phyloP scores from a whole-genome alignment of 2,888 invertebrate species.

The Drosophila vallismaia region DNA sequence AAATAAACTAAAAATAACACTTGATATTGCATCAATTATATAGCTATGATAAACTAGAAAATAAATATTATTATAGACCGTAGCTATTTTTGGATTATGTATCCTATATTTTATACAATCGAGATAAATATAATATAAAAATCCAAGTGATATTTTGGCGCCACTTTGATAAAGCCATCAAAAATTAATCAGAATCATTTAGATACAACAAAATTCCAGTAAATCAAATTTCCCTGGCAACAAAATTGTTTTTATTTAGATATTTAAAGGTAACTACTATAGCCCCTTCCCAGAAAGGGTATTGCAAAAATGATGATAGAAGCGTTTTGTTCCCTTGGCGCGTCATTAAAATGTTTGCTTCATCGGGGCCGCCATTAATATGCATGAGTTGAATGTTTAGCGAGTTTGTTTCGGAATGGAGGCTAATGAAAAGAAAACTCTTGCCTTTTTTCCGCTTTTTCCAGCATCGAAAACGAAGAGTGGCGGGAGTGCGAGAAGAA shows the following conservation, averaged over 20 bases:
- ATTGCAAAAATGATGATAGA: slow-evolving; percentile 6
- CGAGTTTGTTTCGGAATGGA: slow-evolving; percentile 26
- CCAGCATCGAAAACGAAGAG: slow-evolving; percentile 81
- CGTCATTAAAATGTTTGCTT: slow-evolving; percentile 25
- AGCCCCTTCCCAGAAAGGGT: slow-evolving; percentile 4
- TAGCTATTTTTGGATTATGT: background rate
- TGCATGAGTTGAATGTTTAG: slow-evolving; percentile 49
- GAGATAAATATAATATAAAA: background rate
- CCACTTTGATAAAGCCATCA: slow-evolving; percentile 1
- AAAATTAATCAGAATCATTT: background rate
- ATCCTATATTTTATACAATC: background rate
- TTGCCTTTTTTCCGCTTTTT: background rate
- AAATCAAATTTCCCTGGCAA: background rate
- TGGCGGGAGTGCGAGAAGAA: slow-evolving; percentile 82
- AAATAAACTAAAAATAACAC: background rate
- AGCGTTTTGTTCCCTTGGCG: slow-evolving; percentile 9
- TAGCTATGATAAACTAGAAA: too few species aligned
- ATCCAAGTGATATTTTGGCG: background rate
- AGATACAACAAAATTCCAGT: background rate
- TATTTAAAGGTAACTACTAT: background rate
- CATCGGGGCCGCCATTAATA: slow-evolving; percentile 45
- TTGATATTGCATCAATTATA: background rate
- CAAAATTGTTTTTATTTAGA: background rate
- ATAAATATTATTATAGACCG: too few species aligned
- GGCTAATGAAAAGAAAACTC: slow-evolving; percentile 37